A percentile compares a stretch with the other conserved stretches of the same genome.
These are phyloP conservation scores for Plemyria rubiginata DNA, from an alignment of 2,888 invertebrate species.

Conservation along the genomic window DNA sequence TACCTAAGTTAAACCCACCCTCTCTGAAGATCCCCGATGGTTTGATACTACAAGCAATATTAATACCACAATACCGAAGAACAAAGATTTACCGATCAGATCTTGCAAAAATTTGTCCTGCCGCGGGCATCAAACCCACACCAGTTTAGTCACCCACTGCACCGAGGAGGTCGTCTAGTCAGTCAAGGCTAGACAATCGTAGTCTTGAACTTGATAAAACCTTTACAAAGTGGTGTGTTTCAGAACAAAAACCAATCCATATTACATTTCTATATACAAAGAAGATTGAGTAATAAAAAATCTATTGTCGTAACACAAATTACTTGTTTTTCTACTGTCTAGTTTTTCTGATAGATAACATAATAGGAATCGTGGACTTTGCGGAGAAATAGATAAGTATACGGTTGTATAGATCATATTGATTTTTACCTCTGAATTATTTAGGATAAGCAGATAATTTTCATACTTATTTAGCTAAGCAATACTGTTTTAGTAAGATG, in stretches of 20 bases:
- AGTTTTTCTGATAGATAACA: conserved; percentile 29
- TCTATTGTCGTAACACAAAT: conserved; percentile 45
- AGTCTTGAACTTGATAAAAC: conserved; percentile 51
- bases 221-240: conserved; percentile 38
- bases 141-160: background rate
- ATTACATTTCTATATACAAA: conserved; percentile 52
- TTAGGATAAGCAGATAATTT: background rate
- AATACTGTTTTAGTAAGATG: background rate
- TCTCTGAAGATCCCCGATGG: background rate
- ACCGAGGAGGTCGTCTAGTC: background rate
- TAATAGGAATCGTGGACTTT: conserved; percentile 5
- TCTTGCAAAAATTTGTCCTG: background rate
- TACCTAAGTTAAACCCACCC: background rate
- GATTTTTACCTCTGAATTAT: background rate
- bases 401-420: background rate
- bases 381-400: conserved; percentile 7
- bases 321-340: conserved; percentile 44
- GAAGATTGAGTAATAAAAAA: conserved; percentile 47
- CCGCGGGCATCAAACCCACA: background rate
- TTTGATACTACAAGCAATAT: no score
- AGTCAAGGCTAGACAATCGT: background rate
- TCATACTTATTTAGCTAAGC: no score
- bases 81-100: no score
- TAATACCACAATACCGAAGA: no score
- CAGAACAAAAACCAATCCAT: conserved; percentile 45